Conservation (phyloP, 2,797 vertebrate species). For the Anolis apletophallus region DNA sequence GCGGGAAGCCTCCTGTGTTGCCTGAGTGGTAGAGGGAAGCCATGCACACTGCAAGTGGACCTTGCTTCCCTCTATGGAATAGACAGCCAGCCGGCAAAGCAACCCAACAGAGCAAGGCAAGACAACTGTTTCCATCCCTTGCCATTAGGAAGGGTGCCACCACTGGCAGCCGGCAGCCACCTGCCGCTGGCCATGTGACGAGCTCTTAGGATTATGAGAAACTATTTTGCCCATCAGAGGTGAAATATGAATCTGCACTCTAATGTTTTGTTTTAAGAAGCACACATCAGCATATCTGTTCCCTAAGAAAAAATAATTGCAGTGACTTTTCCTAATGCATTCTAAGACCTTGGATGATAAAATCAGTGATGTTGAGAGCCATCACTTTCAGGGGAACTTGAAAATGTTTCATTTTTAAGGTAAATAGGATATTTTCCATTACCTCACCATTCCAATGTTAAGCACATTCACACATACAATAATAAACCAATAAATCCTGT, state of each 20-base stretch:
- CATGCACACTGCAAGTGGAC: too few relatives aligned
- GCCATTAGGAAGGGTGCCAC: too few relatives aligned
- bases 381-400: neutral
- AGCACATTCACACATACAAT: constrained; percentile 17
- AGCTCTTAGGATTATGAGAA: neutral
- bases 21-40: too few relatives aligned
- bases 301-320: neutral
- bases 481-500: constrained; percentile 42
- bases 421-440: neutral
- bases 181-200: too few relatives aligned
- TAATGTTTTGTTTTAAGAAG: neutral
- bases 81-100: too few relatives aligned
- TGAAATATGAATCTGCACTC: neutral
- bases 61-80: too few relatives aligned
- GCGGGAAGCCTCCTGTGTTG: too few relatives aligned
- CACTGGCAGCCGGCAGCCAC: too few relatives aligned
- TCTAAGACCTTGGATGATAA: neutral
- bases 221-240: neutral
- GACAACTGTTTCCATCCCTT: too few relatives aligned
- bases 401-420: neutral
- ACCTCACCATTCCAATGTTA: constrained; percentile 29
- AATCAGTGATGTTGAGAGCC: neutral
- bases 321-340: neutral
- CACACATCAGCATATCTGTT: neutral
- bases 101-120: too few relatives aligned